Evolutionary conservation across 2,888 invertebrate species (phyloP).

Genomic region (Philopedon plagiatum): DNA sequence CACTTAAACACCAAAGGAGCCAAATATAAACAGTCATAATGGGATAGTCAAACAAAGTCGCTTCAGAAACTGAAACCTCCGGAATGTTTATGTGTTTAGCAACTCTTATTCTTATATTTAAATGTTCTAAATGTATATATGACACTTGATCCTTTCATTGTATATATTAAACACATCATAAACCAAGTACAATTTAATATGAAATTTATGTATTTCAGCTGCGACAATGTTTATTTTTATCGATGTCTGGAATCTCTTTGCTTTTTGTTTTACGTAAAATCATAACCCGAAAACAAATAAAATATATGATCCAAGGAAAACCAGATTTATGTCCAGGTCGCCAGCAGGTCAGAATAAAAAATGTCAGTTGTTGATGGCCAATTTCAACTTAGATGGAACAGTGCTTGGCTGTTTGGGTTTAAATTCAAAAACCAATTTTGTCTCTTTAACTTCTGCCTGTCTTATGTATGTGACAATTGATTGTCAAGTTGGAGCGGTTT

Average conservation of each 20-base stretch:
- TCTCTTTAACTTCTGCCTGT: too few relatives aligned
- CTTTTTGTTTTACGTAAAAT: not conserved
- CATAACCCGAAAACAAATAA: not conserved
- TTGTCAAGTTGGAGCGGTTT: too few relatives aligned
- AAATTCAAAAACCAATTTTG: too few relatives aligned
- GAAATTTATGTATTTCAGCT: not conserved
- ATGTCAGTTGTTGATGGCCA: too few relatives aligned
- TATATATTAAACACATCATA: slow-evolving; percentile 1
- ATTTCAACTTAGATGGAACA: too few relatives aligned
- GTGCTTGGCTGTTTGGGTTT: too few relatives aligned
- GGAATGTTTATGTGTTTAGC: slow-evolving; percentile 42
- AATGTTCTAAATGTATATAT: not conserved
- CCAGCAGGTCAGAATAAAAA: too few relatives aligned
- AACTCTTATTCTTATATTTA: slow-evolving; percentile 22
- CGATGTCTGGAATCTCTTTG: not conserved
- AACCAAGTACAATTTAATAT: not conserved
- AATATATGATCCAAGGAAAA: too few relatives aligned
- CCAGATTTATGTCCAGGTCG: too few relatives aligned
- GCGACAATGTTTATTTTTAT: slow-evolving; percentile 10
- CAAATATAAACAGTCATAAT: slow-evolving; percentile 38
- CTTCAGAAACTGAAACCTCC: slow-evolving; percentile 7
- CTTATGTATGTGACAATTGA: too few relatives aligned
- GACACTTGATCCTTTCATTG: slow-evolving; percentile 12
- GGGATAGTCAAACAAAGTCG: slow-evolving; percentile 26
- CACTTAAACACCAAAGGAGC: slow-evolving; percentile 30